Base-by-base conservation (phyloP, 1,140 invertebrate species). In the Armadillidium nasatum region DNA sequence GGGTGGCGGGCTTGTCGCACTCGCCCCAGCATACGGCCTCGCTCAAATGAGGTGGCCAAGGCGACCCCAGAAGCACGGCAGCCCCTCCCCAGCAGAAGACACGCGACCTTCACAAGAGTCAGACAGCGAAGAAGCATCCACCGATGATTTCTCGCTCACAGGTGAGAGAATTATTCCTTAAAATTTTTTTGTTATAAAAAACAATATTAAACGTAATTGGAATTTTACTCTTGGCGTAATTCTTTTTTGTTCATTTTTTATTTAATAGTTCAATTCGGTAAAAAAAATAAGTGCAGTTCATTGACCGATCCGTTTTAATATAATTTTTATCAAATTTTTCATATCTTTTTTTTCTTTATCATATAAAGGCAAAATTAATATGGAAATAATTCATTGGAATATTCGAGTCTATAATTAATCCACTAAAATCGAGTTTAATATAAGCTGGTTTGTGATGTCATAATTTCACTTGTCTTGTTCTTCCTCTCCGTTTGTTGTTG, bases 31-130 rank as follows among this genome's bases (percentile, higher is more conserved):
- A 78, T 76, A 76, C 79, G 79, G 79, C 79, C 70, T 76, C 44
- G 76, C 79, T 80, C 79, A 78, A 78, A 78, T 78, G 77, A 76
- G 79, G 79, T 78, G 79, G 77, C 74, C 77, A 78, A 76, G 76
- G 75, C 79, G 79, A 78, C 79, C 76, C 75, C 75, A 78, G 74
- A 71, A 78, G 71, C 72, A 75, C 76, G 73, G 76, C 75, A 46
- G 74, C 46, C 68, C 46, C 44, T 68, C 74, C 75, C 72, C 75
- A 72, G 72, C 78, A 76, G 78, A 79, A 74, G 71, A 74, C 75
- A 79, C 75, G 78, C 72, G 78, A 74, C 78, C 78, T 74, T 72
- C 71, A 73, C 78, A 72, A 79, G 74, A 75, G 73, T 23, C 74
- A 76, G 78, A 79, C 75, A 7, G 9, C 46, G 46, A 15, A 60